Base-by-base conservation (phyloP, 1,140 invertebrate species). In the Proctacanthus coquilletti region DNA sequence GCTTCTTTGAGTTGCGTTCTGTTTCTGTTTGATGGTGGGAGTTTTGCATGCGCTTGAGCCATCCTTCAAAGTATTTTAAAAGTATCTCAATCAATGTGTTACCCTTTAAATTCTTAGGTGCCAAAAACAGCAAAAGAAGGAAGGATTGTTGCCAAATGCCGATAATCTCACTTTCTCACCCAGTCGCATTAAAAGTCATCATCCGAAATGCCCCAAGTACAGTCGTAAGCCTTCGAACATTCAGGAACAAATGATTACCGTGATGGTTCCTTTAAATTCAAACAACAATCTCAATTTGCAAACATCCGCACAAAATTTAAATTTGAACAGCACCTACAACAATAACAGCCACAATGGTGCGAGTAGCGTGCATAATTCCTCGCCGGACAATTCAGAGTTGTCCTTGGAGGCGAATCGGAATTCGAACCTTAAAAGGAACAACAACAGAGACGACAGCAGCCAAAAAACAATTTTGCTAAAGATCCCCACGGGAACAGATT, bases 241-340 rank as follows among this genome's bases (percentile, higher is more conserved):
- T 33, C 55, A 58, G 48, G 56, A 59, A 49, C 56, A 59, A 49
- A 59, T 59, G 56, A 59, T 59, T 43, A 59, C 56, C 37, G 56
- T 59, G 18, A 59, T 59, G 56, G 56, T 59, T 36, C 56, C 56
- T 8, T 47, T 59, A 0, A 59, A 56, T 33, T 58, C 56, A 13
- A 51, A 48, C 36, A 54, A 51, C 30, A 53, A 50, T 18, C 6
- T 17, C 34, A 53, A 47, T 39, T 14, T 41, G 6, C 33, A 34
- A 34, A 5, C 18, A 4, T 14, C 10, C 6, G 20, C 33, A 13
- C 17, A 38, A n/a, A 37, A 37, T 37, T 13, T 25, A 17, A 37
- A 37, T 37, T 9, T 18, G 25, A 27, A 20, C 40, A 40, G 36
- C 33, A 39, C 18, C 35, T 44, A 34, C 34, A 49, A 21, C 36